Percentiles rank a stretch among this genome's conserved stretches.
Evolutionary conservation across 2,888 invertebrate species (phyloP).

Genomic region (Phengaris arion): DNA sequence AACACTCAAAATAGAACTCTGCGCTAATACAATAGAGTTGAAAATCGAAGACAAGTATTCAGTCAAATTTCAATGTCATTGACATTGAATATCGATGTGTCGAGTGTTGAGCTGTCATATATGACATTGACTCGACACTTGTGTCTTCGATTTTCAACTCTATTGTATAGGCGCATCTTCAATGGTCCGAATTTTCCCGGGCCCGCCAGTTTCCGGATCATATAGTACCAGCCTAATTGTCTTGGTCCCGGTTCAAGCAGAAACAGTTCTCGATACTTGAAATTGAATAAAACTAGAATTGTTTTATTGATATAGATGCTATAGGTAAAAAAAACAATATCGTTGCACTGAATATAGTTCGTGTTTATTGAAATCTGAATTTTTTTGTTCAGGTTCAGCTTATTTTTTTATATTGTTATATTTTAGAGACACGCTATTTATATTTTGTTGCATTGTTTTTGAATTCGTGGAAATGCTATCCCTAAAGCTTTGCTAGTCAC

Average conservation of each 20-base stretch:
- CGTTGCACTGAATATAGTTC: neutral
- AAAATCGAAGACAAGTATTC: too few relatives aligned
- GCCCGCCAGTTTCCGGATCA: too few relatives aligned
- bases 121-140: too few relatives aligned
- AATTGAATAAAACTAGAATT: neutral
- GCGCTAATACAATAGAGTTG: too few relatives aligned
- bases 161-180: too few relatives aligned
- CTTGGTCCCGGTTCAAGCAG: conserved; percentile 32
- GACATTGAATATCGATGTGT: too few relatives aligned
- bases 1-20: too few relatives aligned
- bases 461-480: neutral
- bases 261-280: neutral
- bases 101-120: too few relatives aligned
- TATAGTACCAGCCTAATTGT: conserved; percentile 29
- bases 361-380: conserved; percentile 16
- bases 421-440: neutral
- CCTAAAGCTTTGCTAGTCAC: neutral
- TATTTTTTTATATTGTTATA: conserved; percentile 2
- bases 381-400: neutral
- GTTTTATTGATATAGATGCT: neutral
- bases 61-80: too few relatives aligned
- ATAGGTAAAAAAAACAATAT: conserved; percentile 4
- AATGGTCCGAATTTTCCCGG: too few relatives aligned
- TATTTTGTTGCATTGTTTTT: neutral
- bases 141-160: too few relatives aligned